Evolutionary conservation across 2,888 invertebrate species (phyloP).

Genomic region (Melanotus villosus): DNA sequence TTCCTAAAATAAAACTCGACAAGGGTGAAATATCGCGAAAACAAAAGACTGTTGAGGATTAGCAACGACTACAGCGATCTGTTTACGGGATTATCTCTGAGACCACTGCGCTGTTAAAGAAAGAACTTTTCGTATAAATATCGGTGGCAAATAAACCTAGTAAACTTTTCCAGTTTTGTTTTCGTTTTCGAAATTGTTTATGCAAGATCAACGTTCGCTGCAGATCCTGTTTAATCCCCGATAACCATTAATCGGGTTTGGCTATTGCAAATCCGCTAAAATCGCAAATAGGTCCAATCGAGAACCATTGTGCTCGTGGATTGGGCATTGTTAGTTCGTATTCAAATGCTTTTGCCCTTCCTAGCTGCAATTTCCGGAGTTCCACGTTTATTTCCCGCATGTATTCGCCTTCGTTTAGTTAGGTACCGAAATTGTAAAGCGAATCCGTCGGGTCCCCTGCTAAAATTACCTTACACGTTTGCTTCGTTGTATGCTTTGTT

Average conservation of each 20-base stretch:
- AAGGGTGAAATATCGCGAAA: conserved; percentile 44
- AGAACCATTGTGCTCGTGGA: conserved; percentile 43
- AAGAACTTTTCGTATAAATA: conserved; percentile 46
- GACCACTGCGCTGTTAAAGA: conserved; percentile 38
- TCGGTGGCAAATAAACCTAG: conserved; percentile 26
- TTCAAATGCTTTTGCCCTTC: conserved; percentile 47
- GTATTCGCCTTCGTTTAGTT: conserved; percentile 45
- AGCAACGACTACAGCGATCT: conserved; percentile 46
- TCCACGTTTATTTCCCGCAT: conserved; percentile 48
- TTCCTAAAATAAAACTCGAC: conserved; percentile 25
- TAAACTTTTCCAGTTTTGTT: conserved; percentile 18
- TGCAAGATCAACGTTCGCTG: conserved; percentile 34
- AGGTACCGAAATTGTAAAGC: conserved; percentile 9
- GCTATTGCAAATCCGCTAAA: conserved; percentile 2
- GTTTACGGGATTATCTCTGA: conserved; percentile 47
- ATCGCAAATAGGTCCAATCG: conserved; percentile 42
- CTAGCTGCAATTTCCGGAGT: conserved; percentile 47
- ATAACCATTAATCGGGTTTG: conserved; percentile 11
- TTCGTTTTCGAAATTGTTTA: conserved; percentile 28
- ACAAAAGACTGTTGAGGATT: conserved; percentile 46
- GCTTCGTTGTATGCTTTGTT: neutral
- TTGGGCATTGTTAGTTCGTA: conserved; percentile 34
- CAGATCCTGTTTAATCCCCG: conserved; percentile 8
- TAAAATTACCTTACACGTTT: conserved; percentile 21
- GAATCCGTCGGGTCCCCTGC: conserved; percentile 7